Evolutionary conservation across 2,888 invertebrate species (phyloP).

Genomic region (Anthophora plumipes): DNA sequence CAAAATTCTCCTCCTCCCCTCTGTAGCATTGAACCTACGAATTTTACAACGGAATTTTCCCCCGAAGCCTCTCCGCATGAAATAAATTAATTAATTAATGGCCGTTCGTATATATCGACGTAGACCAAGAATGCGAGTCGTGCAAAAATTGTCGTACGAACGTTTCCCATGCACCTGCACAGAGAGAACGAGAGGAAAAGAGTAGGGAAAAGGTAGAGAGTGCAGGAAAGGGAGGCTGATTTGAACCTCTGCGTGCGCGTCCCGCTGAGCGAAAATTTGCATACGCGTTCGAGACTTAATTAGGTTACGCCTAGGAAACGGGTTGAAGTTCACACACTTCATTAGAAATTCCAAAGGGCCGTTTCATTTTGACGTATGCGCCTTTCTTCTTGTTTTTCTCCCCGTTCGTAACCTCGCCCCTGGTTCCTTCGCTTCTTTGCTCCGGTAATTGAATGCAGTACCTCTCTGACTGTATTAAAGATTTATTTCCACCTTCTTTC

Average conservation of each 20-base stretch:
- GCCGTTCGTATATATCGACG: conserved; percentile 32
- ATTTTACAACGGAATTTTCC: conserved; percentile 45
- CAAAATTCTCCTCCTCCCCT: conserved; percentile 17
- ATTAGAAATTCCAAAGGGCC: conserved; percentile 80
- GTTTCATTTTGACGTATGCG: conserved; percentile 60
- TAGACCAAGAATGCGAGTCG: conserved; percentile 57
- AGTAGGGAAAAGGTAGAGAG: conserved; percentile 38
- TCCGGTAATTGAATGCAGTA: conserved; percentile 50
- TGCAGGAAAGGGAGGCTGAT: conserved; percentile 53
- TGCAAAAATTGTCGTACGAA: conserved; percentile 50
- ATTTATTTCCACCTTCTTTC: conserved; percentile 43
- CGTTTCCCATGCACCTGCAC: conserved; percentile 18
- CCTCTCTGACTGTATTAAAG: conserved; percentile 5
- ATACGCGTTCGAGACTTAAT: conserved; percentile 81
- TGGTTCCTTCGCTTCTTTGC: conserved; percentile 31
- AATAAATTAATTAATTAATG: conserved; percentile 71
- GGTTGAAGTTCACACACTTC: conserved; percentile 83
- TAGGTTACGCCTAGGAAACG: conserved; percentile 80
- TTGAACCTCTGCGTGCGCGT: conserved; percentile 68
- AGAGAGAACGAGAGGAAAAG: conserved; percentile 5
- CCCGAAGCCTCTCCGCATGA: conserved; percentile 34
- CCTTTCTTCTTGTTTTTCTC: conserved; percentile 54
- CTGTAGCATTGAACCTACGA: conserved; percentile 19
- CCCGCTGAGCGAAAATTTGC: conserved; percentile 82
- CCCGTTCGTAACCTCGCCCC: conserved; percentile 36